Evolutionary conservation across 2,888 invertebrate genomes (phyloP).

Genomic region (Chrysolina oricalcia): DNA sequence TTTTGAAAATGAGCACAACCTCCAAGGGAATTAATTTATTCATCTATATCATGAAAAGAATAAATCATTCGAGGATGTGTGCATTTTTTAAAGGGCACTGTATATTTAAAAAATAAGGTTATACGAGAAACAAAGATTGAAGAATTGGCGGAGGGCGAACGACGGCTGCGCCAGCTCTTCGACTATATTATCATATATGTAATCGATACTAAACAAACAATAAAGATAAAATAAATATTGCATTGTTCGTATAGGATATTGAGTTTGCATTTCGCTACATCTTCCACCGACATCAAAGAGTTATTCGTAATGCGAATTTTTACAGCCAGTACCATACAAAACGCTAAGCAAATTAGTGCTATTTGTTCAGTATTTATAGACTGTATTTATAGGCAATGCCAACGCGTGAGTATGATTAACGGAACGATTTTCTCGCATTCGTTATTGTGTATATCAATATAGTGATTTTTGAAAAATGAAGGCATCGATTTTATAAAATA

Average conservation of each 20-base stretch:
- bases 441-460: background rate
- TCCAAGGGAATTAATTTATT: too few species aligned
- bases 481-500: background rate
- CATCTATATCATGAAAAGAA: too few species aligned
- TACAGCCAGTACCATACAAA: slow-evolving; percentile 10
- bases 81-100: too few species aligned
- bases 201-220: slow-evolving; percentile 20
- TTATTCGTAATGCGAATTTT: background rate
- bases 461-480: slow-evolving; percentile 4
- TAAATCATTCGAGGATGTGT: too few species aligned
- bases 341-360: slow-evolving; percentile 1
- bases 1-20: too few species aligned
- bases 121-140: too few species aligned
- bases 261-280: background rate
- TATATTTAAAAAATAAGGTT: too few species aligned
- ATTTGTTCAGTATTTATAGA: slow-evolving; percentile 6
- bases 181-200: background rate
- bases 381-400: background rate
- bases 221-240: slow-evolving; percentile 20
- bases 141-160: too few species aligned
- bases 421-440: background rate
- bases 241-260: background rate
- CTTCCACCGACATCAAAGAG: background rate
- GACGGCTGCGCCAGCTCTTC: background rate
- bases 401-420: background rate